phyloP scores from a whole-genome alignment of 2,113 vertebrate species.

The Tragelaphus imberbis region DNA sequence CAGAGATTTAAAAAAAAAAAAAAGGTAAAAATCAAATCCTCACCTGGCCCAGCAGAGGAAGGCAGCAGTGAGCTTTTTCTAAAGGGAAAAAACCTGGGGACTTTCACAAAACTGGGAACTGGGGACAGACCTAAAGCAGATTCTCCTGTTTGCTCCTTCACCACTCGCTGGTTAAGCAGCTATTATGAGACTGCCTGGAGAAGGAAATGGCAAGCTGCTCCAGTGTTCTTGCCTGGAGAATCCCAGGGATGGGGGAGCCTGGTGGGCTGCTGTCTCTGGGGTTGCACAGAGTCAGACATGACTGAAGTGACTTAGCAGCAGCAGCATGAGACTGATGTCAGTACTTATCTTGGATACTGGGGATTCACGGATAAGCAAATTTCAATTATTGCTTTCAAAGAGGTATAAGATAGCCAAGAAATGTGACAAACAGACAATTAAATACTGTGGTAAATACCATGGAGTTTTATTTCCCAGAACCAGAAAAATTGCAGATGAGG shows the following conservation, averaged over 20 bases:
- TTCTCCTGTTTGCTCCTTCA: neutral
- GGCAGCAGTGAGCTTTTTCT: neutral
- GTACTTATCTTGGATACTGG: neutral
- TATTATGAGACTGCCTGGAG: accelerated
- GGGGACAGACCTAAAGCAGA: accelerated
- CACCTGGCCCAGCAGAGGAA: accelerated
- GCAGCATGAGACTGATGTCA: neutral
- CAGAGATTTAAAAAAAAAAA: neutral
- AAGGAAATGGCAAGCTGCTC: no score
- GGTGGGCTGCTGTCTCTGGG: no score
- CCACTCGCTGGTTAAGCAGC: neutral
- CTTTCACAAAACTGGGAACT: neutral
- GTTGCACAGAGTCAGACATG: no score
- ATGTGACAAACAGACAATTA: neutral
- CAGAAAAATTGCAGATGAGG: neutral
- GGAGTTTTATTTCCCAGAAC: neutral
- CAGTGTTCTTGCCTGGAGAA: no score
- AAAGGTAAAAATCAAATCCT: neutral
- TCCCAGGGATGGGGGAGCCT: no score
- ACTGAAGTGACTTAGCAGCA: no score
- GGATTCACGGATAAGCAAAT: neutral
- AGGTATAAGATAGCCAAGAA: neutral
- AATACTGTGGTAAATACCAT: neutral
- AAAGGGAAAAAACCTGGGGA: neutral
- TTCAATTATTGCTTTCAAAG: neutral